Base-by-base conservation (phyloP, 2,888 invertebrate species). In the Aleiodes alternator region DNA sequence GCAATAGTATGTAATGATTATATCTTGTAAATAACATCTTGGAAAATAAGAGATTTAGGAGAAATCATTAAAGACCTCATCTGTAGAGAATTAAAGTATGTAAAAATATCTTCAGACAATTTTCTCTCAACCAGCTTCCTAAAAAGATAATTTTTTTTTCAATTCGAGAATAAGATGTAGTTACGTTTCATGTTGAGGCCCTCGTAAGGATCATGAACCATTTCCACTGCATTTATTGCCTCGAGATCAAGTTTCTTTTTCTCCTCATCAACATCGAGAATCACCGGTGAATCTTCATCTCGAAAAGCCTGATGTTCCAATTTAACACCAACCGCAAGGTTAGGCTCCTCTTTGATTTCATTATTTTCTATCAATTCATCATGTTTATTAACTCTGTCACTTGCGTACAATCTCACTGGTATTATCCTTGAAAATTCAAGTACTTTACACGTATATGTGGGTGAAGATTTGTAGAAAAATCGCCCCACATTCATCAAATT, bases 201-300 rank as follows among this genome's bases (percentile, higher is more conserved):
- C 83, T 92, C 92, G 83, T 93, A 94, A 86, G 93, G 93, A 88
- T 94, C 93, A 79, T 87, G 90, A n/a, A 90, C 85, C 76, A 82
- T 90, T 80, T 86, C 87, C 85, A 86, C 86, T 80, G 29, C 82
- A 78, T 77, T 87, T 80, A 80, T 88, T 80, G 84, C 79, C 14
- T 82, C 83, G 3, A 87, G 76, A 34, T 82, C 87, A 81, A 85
- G 87, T 79, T 82, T 87, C 79, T 82, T 84, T 82, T 79, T 87
- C 87, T 95, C 95, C 82, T 95, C 96, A 71, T 92, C 93, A 23
- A 95, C 92, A 86, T 96, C 94, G 80, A 94, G 92, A 82, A 96
- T 94, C 78, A 94, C 89, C 12, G 91, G 90, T 0, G 94, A 90
- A 86, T 95, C 94, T 80, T 92, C 91, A 83, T 96, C 95, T 23